Evolutionary conservation across 2,113 vertebrate species (phyloP).

Genomic region (Leucosticte australis): DNA sequence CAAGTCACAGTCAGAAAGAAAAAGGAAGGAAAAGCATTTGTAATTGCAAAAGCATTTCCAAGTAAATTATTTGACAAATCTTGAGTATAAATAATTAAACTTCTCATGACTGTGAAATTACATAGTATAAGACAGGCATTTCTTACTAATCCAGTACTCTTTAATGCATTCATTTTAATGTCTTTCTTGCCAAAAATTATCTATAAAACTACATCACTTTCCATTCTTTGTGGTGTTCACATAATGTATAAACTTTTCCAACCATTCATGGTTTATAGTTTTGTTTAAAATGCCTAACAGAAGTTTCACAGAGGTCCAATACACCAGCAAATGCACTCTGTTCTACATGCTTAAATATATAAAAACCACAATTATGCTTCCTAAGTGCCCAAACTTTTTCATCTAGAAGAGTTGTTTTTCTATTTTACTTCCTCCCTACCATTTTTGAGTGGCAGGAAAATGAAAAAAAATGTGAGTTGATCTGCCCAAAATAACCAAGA

Average conservation of each 20-base stretch:
- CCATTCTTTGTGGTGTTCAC: not conserved
- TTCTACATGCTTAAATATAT: not conserved
- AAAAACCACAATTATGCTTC: not conserved
- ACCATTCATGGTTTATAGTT: not conserved
- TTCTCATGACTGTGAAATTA: not conserved
- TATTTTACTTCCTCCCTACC: not conserved
- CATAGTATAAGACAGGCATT: not conserved
- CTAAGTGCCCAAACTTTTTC: not conserved
- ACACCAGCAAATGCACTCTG: not conserved
- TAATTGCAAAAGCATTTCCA: not conserved
- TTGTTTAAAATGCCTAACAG: not conserved
- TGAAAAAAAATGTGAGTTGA: not conserved
- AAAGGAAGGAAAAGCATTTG: not conserved
- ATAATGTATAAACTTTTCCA: not conserved
- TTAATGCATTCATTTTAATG: not conserved
- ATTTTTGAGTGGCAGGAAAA: not conserved
- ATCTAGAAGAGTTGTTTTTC: not conserved
- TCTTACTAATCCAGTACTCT: not conserved
- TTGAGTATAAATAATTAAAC: not conserved
- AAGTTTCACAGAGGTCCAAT: not conserved
- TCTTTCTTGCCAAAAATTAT: not conserved
- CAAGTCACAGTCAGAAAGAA: not conserved
- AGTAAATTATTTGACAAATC: not conserved
- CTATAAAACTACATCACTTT: not conserved
- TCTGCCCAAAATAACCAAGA: slow-evolving; percentile 36